These are phyloP conservation scores for Orientallactaga sibirica DNA, from an alignment of 2,797 vertebrate species.

Conservation along the genomic window DNA sequence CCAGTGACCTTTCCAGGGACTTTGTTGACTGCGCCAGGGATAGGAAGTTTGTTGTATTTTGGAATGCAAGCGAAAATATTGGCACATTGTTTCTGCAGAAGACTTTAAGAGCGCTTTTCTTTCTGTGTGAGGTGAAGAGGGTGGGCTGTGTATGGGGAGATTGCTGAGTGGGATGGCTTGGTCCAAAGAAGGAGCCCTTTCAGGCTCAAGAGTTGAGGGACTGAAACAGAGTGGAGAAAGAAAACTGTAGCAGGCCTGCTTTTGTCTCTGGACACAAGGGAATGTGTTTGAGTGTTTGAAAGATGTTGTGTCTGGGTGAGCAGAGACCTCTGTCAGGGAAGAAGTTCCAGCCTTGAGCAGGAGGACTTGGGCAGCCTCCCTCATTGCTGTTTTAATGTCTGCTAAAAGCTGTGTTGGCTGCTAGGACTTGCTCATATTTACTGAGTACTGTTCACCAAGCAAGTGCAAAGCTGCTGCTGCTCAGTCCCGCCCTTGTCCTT, in stretches of 20 bases:
- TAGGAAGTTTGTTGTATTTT: slow-evolving; percentile 85
- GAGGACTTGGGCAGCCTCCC: neutral
- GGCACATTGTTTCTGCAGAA: slow-evolving; percentile 81
- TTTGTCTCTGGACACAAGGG: slow-evolving; percentile 65
- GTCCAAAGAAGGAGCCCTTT: slow-evolving; percentile 85
- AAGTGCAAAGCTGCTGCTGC: neutral
- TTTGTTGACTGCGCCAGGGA: slow-evolving; percentile 64
- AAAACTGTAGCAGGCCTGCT: slow-evolving; percentile 54
- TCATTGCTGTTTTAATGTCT: neutral
- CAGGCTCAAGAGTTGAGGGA: slow-evolving; percentile 77
- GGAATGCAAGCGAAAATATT: slow-evolving; percentile 83
- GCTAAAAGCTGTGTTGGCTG: neutral
- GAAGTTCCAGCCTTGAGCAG: neutral
- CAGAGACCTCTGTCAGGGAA: neutral
- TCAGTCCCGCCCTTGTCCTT: neutral
- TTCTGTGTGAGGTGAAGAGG: slow-evolving; percentile 73
- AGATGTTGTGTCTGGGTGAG: slow-evolving; percentile 54
- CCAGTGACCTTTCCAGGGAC: slow-evolving; percentile 71
- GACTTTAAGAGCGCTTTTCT: slow-evolving; percentile 69
- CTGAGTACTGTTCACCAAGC: neutral
- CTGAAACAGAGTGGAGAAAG: slow-evolving; percentile 75
- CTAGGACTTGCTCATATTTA: neutral
- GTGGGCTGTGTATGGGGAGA: slow-evolving; percentile 80
- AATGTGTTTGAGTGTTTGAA: slow-evolving; percentile 55
- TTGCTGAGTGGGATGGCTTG: slow-evolving; percentile 81